Conservation (phyloP, 2,888 invertebrate species). For the Byasa hedistus region DNA sequence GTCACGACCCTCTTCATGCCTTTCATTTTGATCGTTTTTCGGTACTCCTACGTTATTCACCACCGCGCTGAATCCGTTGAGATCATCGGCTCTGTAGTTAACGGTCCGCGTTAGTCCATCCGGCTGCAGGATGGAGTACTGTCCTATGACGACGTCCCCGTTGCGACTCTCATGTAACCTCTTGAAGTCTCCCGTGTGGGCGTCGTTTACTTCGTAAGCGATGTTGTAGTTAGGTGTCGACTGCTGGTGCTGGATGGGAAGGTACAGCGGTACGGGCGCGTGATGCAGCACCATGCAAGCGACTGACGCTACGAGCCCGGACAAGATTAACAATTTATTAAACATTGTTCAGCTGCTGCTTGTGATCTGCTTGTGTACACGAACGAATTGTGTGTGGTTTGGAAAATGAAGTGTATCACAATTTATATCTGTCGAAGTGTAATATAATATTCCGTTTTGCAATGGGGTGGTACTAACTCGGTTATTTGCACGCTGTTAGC, state of each 20-base stretch:
- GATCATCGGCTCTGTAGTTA: conserved; percentile 77
- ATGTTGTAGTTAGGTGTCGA: conserved; percentile 63
- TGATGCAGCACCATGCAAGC: conserved; percentile 62
- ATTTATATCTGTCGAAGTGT: conserved; percentile 5
- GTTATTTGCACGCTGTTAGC: neutral
- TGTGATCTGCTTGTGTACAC: neutral
- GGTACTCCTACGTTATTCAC: conserved; percentile 55
- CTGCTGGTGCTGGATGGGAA: conserved; percentile 33
- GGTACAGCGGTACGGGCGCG: conserved; percentile 38
- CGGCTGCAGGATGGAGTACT: conserved; percentile 76
- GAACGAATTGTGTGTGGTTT: neutral
- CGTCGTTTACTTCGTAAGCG: conserved; percentile 78
- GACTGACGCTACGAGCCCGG: conserved; percentile 53
- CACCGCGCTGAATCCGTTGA: conserved; percentile 76
- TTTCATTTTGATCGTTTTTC: neutral
- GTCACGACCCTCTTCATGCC: conserved; percentile 7
- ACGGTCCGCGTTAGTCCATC: conserved; percentile 78
- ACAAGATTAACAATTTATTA: conserved; percentile 34
- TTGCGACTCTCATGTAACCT: conserved; percentile 74
- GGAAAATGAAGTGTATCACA: neutral
- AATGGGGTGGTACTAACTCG: neutral
- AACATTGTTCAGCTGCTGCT: neutral
- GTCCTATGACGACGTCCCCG: conserved; percentile 75
- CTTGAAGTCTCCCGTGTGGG: conserved; percentile 76
- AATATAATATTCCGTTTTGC: conserved; percentile 6